phyloP scores from a whole-genome alignment of 2,888 invertebrate genomes.

The Dicyrtoma fusca region DNA sequence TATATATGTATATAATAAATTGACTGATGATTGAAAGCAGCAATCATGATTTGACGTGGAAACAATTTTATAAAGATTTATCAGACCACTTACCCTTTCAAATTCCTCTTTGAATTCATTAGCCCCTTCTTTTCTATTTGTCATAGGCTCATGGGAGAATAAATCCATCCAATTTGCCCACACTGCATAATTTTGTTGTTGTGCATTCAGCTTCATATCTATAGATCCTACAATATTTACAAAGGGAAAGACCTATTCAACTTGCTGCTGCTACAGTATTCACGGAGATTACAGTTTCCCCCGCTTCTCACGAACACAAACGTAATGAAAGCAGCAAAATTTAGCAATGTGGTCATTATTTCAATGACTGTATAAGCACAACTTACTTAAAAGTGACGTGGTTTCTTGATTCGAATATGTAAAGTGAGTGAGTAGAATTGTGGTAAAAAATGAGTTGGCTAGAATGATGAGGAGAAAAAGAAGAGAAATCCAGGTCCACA shows the following conservation, averaged over 20 bases:
- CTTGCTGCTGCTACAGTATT: not conserved
- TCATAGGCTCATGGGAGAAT: too few species aligned
- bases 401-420: not conserved
- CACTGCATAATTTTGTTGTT: too few species aligned
- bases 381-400: not conserved
- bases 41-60: not conserved
- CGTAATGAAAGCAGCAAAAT: too few species aligned
- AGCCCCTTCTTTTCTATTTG: not conserved
- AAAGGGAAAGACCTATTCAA: not conserved
- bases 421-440: not conserved
- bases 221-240: too few species aligned
- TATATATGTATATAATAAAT: not conserved
- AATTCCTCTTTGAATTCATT: not conserved
- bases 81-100: not conserved
- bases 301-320: too few species aligned
- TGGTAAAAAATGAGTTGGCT: not conserved
- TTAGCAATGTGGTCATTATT: too few species aligned
- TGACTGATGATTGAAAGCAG: not conserved
- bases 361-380: too few species aligned
- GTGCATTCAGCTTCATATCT: too few species aligned
- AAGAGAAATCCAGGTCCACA: not conserved
- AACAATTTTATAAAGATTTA: not conserved
- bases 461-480: not conserved
- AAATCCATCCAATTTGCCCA: too few species aligned
- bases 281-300: too few species aligned